phyloP scores from a whole-genome alignment of 2,888 invertebrate species.

The Idaea straminata region DNA sequence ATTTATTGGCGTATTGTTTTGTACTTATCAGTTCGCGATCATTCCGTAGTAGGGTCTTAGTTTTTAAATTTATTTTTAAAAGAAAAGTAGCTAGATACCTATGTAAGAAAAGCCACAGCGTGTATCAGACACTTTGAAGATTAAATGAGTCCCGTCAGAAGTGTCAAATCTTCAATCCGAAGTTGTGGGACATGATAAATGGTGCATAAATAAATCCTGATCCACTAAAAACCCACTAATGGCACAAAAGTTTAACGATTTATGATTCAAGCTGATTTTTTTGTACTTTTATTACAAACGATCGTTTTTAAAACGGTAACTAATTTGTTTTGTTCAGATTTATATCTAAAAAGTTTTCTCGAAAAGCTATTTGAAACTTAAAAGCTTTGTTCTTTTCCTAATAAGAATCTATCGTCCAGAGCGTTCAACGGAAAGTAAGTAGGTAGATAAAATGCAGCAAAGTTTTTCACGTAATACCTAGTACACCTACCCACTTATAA shows the following conservation, averaged over 20 bases:
- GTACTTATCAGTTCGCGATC: no score
- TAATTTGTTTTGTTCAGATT: neutral
- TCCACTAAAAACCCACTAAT: conserved; percentile 49
- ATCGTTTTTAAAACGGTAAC: conserved; percentile 1
- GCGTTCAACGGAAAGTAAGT: neutral
- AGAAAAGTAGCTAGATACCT: conserved; percentile 2
- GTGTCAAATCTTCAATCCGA: conserved; percentile 60
- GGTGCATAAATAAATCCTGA: conserved; percentile 53
- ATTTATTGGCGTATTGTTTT: no score
- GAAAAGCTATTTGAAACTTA: neutral
- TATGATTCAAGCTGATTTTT: conserved; percentile 11
- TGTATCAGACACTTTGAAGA: conserved; percentile 57
- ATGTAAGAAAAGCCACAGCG: conserved; percentile 27
- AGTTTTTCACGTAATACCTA: no score
- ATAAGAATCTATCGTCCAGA: neutral
- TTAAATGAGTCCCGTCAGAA: conserved; percentile 59
- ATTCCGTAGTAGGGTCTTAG: no score
- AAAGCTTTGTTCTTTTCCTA: neutral
- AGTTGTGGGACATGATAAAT: conserved; percentile 54
- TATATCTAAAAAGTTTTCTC: conserved; percentile 1
- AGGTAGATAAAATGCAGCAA: neutral
- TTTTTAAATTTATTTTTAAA: no score
- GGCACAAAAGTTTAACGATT: conserved; percentile 37
- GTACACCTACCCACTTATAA: no score
- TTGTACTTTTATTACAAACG: neutral